Base-by-base conservation (phyloP, 2,113 vertebrate genomes). In the Saccopteryx leptura region DNA sequence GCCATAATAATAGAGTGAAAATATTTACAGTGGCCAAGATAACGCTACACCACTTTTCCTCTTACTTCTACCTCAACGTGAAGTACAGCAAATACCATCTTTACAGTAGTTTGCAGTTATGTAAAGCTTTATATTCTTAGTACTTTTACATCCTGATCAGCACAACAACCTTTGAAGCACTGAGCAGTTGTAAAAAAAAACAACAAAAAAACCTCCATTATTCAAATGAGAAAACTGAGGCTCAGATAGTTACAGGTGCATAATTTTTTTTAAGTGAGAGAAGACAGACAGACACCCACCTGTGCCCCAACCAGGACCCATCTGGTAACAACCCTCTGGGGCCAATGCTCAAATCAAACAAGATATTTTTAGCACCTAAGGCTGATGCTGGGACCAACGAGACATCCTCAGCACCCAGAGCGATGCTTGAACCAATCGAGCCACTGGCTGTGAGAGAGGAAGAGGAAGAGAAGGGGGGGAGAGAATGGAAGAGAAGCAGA, bases 1-100 rank as follows among this genome's bases (percentile, higher is more conserved):
- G 46, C 33, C 46, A 28, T 76, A 76, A 89, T 87, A 79, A 71
- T 50, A 86, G 50, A 89, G n/a, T 17, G 85, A 96, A 94, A 95
- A 95, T 95, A 85, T 84, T 95, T 93, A 50, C 10, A 71, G 74
- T 85, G 24, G 7, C n/a, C 60, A 83, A 11, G 19, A 72, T 18
- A 72, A 7, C n/a, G 56, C 9, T 39, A 65, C 3, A 65, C 5
- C 11, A 54, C 74, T 74, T 82, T 92, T 81, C 46, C n/a, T 90
- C 28, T 60, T 46, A 85, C 33, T 83, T 95, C 46, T 71, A 50
- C 18, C 21, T 78, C 72, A 66, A 46, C 15, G 13, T 66, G 31
- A 96, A 80, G 71, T 58, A 39, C 39, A 91, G 46, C 23, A 69
- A n/a, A 23, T 13, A 50, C 24, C 18, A 31, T 8, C 7, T 90